These are phyloP conservation scores for Serinus canaria DNA, from an alignment of 2,113 vertebrate species.

Conservation along the genomic window DNA sequence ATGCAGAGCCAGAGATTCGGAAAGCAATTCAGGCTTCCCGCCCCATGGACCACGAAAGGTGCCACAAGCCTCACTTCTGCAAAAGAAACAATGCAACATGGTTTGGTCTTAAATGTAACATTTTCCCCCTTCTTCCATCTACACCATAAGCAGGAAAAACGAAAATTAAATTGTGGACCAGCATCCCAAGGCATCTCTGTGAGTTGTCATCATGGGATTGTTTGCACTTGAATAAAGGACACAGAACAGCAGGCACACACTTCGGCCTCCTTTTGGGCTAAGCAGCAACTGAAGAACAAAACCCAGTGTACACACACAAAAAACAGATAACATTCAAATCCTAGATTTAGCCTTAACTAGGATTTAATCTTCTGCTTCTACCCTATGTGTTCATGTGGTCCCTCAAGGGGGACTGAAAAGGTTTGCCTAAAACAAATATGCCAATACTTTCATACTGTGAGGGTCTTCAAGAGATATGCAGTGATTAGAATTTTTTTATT, in stretches of 20 bases:
- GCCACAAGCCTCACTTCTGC: neutral
- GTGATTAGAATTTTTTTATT: neutral
- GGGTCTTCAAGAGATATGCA: neutral
- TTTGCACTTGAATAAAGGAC: neutral
- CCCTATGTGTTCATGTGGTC: neutral
- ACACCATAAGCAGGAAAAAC: neutral
- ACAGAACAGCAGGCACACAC: neutral
- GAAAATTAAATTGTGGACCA: neutral
- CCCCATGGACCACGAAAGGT: rapidly evolving
- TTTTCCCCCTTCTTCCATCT: neutral
- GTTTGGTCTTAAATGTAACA: neutral
- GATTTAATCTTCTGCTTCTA: neutral
- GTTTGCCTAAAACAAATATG: neutral
- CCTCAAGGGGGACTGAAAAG: neutral
- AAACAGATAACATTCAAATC: neutral
- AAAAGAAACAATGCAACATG: rapidly evolving
- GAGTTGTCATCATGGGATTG: neutral
- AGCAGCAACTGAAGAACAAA: slow-evolving; percentile 5
- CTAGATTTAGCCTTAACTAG: neutral
- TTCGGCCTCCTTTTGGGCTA: neutral
- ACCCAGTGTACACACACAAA: neutral
- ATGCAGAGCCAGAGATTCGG: neutral
- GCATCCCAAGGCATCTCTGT: neutral
- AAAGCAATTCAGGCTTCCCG: rapidly evolving
- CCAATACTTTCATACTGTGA: neutral